Evolutionary conservation across 2,113 vertebrate species (phyloP), one percentile per base, ranked within the genome.

Genomic region (Hippocampus zosterae): DNA sequence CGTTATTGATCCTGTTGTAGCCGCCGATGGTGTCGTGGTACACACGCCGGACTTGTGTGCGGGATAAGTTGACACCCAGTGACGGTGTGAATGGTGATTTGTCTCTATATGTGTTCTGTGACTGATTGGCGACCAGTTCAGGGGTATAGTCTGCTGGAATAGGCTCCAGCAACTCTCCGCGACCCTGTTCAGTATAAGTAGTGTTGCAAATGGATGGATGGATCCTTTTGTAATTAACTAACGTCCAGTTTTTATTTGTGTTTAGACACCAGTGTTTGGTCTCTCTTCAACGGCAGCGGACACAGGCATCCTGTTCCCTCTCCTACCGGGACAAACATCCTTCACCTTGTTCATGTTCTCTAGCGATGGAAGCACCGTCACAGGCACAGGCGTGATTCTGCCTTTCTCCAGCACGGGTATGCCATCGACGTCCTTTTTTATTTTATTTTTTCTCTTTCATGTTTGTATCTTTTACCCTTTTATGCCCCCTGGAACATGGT

Each of bases 271-370:
- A 0, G 86, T 42, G 1, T 53, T 21, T 1, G 91, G 88, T 67
- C 80, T 68, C 19, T 95, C 93, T 0, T 87, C 84, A 67, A 91
- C 86, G 0, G 94, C 94, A 2, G 84, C 67, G 2, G 95, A 96
- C 86, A 80, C 52, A 0, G 96, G 96, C 1, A 89, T 98, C 60
- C 87, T 97, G 79, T 95, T 91, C 1, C 13, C 86, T 33, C 93
- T 99, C 0, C 73, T 46, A 27, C 92, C 84, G 0, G 71, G 82
- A 16, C 94, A 98, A 79, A 91, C 25, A 0, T 9, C 86, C 15
- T 91, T 94, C 33, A 91, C 90, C 0, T 93, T 94, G 93, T 94
- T 94, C 77, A 83, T 99, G 71, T 78, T 81, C 0, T 85, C 95
- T 0, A 48, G 81, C 0, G 84, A 70, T 0, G 37, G 76, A 0